phyloP scores from a whole-genome alignment of 2,113 vertebrate genomes.

The Nestor notabilis region DNA sequence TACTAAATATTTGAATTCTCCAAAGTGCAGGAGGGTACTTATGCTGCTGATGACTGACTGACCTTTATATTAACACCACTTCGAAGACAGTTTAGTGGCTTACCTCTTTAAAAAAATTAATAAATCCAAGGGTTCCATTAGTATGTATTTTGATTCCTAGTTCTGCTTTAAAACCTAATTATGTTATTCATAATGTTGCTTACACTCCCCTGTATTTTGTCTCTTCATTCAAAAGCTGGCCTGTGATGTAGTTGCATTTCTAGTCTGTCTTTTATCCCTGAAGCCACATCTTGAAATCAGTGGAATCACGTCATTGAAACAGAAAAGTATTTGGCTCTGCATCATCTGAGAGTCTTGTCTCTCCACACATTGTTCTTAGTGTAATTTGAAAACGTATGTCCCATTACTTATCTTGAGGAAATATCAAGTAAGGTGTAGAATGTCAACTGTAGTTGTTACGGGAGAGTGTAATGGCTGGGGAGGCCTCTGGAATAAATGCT shows the following conservation, averaged over 20 bases:
- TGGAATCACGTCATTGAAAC: constrained; percentile 1
- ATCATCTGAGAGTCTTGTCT: background rate
- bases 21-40: constrained; percentile 2
- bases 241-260: background rate
- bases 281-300: constrained; percentile 57
- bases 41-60: constrained; percentile 10
- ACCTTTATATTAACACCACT: constrained; percentile 56
- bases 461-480: fast-evolving
- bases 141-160: constrained; percentile 12
- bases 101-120: constrained; percentile 52
- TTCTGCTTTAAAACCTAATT: constrained; percentile 21
- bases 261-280: constrained; percentile 14
- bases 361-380: constrained; percentile 22
- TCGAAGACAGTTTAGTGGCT: constrained; percentile 18
- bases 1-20: background rate
- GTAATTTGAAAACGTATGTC: constrained; percentile 28
- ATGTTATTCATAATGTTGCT: background rate
- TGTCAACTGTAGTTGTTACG: background rate
- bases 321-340: constrained; percentile 1
- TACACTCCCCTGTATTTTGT: background rate
- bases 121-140: constrained; percentile 25
- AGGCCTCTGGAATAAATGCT: background rate
- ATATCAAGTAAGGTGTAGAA: background rate
- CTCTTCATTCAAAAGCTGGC: background rate
- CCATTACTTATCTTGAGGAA: background rate